Evolutionary conservation across 2,797 vertebrate species (phyloP).

Genomic region (Moxostoma hubbsi): DNA sequence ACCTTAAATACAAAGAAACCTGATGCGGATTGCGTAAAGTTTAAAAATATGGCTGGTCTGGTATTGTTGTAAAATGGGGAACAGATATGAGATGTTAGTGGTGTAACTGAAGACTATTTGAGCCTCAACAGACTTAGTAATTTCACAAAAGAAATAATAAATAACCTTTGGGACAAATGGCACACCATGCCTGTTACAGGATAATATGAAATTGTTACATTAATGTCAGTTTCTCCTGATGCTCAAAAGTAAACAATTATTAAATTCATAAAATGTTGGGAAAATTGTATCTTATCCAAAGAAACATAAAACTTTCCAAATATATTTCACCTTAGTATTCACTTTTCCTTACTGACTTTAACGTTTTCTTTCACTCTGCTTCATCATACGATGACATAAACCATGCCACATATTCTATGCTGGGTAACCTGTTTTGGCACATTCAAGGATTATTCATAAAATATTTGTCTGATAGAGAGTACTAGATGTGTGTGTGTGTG

Average conservation of each 20-base stretch:
- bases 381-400: background rate
- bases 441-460: constrained; percentile 4
- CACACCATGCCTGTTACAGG: background rate
- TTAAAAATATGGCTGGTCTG: background rate
- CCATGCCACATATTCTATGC: background rate
- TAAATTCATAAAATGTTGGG: background rate
- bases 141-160: background rate
- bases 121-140: background rate
- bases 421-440: constrained; percentile 12
- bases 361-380: background rate
- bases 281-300: background rate
- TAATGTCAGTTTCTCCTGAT: background rate
- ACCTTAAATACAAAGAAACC: background rate
- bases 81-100: constrained; percentile 14
- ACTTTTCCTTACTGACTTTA: background rate
- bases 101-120: background rate
- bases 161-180: background rate
- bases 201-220: background rate
- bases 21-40: background rate
- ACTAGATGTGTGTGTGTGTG: no score
- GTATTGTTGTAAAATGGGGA: constrained; percentile 21
- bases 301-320: background rate
- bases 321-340: background rate
- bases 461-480: background rate
- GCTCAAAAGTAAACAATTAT: background rate